Base-by-base conservation (phyloP, 1,140 invertebrate species). In the Augochlora pura region DNA sequence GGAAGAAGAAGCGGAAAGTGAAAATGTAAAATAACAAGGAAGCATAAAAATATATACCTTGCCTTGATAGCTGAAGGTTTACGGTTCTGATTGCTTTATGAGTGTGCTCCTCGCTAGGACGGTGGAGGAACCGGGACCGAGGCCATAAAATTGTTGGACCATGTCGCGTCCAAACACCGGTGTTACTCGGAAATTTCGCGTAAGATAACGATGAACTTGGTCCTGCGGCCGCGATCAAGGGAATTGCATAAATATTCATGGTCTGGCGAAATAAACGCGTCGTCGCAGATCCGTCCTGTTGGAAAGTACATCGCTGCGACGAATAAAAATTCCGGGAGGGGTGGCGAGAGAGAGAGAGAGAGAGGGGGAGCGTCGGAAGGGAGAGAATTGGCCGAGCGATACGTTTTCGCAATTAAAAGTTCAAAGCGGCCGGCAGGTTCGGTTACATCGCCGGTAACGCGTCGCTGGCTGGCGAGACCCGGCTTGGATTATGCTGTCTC, bases 361-460 rank as follows among this genome's bases (percentile, higher is more conserved):
- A n/a, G 7, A 8, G 9, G 6, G 21, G n/a, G 0, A n/a, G 18
- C 21, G n/a, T 1, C 0, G 21, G 5, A 9, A 57, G 8, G 18
- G 49, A 18, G 25, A 59, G 57, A 59, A 75, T 42, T 25, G 49
- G 18, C 16, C 21, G 46, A 14, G 1, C 42, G n/a, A 52, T 38
- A 64, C 60, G 38, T 65, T 66, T 74, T 74, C 52, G 6, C 52
- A 39, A 74, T 74, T 74, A 74, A 65, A 74, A 74, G 27, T 65
- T 54, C n/a, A 74, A 74, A 74, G 62, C n/a, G 21, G 9, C 3
- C 42, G 21, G 27, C 25, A 65, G 38, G 52, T 74, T 54, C 27
- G 63, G 21, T 46, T 66, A 39, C 32, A 27, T 23, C 62, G 27
- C 52, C 21, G 38, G 65, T 54, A 23, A 64, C 42, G 21, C 25